Base-by-base conservation (phyloP, 30 jellyfish, hydroid and myxozoan species). In the Aurelia aurita region DNA sequence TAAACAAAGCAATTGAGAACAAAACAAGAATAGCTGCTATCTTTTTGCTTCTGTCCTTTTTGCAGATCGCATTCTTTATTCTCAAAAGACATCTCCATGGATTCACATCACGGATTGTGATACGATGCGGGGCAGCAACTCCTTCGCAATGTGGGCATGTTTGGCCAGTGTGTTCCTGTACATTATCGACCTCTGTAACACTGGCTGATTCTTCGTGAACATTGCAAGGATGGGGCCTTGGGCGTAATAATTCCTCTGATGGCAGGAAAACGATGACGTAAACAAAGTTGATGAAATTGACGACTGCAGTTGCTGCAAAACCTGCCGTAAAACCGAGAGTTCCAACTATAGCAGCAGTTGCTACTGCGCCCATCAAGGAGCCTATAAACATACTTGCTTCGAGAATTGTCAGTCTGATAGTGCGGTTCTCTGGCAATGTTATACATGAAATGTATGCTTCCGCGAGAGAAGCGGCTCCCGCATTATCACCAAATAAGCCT, bases 401-500 rank as follows among this genome's bases (percentile, higher is more conserved):
- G 8, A 72, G 61, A 58, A 81, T 23, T 15, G 93, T 76, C 35
- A 87, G 16, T 87, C 96, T 26, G 18, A 76, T 12, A 18, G 96
- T 87, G 26, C 96, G 85, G 75, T 77, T 57, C 31, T 76, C 87
- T 21, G 43, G 54, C 16, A 77, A 63, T 32, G 96, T 87, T 0
- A 78, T 43, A 55, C 77, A 60, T 19, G 96, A 74, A 45, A 77
- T 77, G 69, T 87, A 87, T 1, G 96, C 91, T 35, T 26, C 66
- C 1, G 87, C 81, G 8, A 78, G 35, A 46, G 72, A 18, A 21
- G 68, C 66, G 58, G 63, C 25, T 26, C 90, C 90, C 20, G 90
- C 74, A 39, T 23, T 54, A 69, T 87, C 88, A 19, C 96, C 96
- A 84, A 84, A 69, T 5, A 84, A 3, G 0, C 93, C 93, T 26